These are phyloP conservation scores for Xestoiulus laeticollis DNA, from an alignment of 2,888 invertebrate genomes.

Conservation along the genomic window DNA sequence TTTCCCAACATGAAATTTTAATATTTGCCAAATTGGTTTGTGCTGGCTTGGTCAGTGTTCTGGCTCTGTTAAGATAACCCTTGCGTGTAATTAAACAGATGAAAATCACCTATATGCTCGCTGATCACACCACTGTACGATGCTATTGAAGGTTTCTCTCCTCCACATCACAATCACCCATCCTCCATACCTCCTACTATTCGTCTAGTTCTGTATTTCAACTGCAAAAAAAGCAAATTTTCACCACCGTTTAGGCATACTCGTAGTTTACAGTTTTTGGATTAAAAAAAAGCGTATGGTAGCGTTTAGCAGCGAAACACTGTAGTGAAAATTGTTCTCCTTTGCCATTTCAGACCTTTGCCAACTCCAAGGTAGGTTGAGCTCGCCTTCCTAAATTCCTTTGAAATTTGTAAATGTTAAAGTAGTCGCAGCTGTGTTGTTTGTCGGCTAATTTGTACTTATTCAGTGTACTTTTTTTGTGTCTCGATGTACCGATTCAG, in stretches of 20 bases:
- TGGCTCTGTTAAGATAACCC: background rate
- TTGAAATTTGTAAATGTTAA: constrained; percentile 19
- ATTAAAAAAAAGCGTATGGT: background rate
- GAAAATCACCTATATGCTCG: background rate
- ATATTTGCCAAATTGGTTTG: background rate
- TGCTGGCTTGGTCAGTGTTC: background rate
- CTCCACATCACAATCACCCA: background rate
- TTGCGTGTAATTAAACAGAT: background rate
- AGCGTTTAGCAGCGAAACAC: constrained; percentile 26
- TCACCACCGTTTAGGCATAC: background rate
- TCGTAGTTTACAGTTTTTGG: background rate
- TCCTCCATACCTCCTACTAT: constrained; percentile 20
- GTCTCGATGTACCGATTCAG: background rate
- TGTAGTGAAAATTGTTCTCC: constrained; percentile 26
- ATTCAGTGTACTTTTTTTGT: background rate
- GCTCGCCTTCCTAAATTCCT: constrained; percentile 19
- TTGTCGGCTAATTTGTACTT: background rate
- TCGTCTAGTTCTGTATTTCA: background rate
- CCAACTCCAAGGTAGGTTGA: constrained; percentile 26
- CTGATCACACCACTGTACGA: background rate
- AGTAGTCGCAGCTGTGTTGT: constrained; percentile 9
- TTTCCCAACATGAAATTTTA: background rate
- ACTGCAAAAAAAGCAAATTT: background rate
- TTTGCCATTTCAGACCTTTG: constrained; percentile 26
- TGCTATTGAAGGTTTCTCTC: background rate